phyloP scores from a whole-genome alignment of 2,113 vertebrate species.

The Emydocephalus ijimae region DNA sequence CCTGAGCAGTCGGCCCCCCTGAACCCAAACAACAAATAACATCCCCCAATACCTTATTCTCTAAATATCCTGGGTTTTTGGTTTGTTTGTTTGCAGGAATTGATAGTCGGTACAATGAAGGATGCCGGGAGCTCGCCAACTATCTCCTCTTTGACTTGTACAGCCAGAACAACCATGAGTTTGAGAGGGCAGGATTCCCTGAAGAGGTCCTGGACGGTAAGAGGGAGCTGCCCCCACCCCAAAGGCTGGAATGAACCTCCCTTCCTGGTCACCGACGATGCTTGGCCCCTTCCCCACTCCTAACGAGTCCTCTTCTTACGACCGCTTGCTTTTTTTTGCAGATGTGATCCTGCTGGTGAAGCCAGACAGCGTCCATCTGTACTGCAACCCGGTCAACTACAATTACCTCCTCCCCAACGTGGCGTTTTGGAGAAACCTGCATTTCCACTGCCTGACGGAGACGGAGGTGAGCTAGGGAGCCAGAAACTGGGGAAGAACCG shows the following conservation, averaged over 20 bases:
- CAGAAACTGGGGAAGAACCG: background rate
- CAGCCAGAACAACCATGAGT: conserved; percentile 75
- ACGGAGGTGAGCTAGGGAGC: conserved; percentile 78
- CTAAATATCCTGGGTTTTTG: background rate
- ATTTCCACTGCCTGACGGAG: conserved; percentile 93
- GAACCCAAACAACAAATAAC: background rate
- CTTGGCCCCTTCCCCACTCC: background rate
- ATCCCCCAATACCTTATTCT: too few relatives aligned
- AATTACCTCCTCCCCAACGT: conserved; percentile 85
- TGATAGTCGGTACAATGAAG: conserved; percentile 94
- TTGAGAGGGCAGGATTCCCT: conserved; percentile 83
- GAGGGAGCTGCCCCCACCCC: conserved; percentile 18
- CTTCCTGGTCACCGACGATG: too few relatives aligned
- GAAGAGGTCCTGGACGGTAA: conserved; percentile 95
- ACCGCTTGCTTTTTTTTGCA: conserved; percentile 62
- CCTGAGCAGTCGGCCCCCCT: background rate
- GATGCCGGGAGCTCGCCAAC: conserved; percentile 91
- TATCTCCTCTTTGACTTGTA: conserved; percentile 94
- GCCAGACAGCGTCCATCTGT: conserved; percentile 89
- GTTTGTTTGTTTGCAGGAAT: conserved; percentile 76
- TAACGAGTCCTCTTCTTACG: too few relatives aligned
- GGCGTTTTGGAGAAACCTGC: conserved; percentile 93
- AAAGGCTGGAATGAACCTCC: background rate
- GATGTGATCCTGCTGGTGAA: conserved; percentile 93
- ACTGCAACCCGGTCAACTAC: conserved; percentile 96